These are phyloP conservation scores for Clarias macrocephalus DNA, from an alignment of 2,113 vertebrate species.

Conservation along the genomic window DNA sequence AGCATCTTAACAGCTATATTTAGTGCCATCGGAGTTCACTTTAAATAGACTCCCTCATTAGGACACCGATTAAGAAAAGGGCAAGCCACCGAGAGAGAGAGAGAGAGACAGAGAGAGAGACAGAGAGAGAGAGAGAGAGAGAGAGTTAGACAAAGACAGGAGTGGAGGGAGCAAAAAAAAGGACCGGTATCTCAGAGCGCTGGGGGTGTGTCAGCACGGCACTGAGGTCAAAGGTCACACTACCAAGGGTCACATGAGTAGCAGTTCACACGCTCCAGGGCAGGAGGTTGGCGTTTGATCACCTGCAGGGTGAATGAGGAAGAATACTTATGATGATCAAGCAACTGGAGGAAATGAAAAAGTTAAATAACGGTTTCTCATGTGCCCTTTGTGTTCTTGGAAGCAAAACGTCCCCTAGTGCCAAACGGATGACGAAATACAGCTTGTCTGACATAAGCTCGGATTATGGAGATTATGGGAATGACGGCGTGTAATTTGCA, in stretches of 20 bases:
- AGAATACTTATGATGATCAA: not conserved
- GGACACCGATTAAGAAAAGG: slow-evolving; percentile 46
- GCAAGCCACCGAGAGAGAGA: slow-evolving; percentile 45
- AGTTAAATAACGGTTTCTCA: not conserved
- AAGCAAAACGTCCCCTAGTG: not conserved
- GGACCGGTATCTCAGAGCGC: slow-evolving; percentile 52
- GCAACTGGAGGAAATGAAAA: not conserved
- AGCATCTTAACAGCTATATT: slow-evolving; percentile 70
- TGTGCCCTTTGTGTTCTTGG: slow-evolving; percentile 5
- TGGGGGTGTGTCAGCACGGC: slow-evolving; percentile 50
- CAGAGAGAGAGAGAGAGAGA: not conserved
- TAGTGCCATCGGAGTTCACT: slow-evolving; percentile 54
- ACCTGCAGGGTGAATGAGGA: slow-evolving; percentile 24
- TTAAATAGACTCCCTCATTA: slow-evolving; percentile 69
- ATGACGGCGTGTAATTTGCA: slow-evolving; percentile 22
- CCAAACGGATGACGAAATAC: not conserved
- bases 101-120: too few species aligned
- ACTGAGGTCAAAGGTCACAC: slow-evolving; percentile 55
- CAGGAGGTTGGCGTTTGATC: slow-evolving; percentile 43
- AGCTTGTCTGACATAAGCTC: not conserved
- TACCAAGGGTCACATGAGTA: slow-evolving; percentile 53
- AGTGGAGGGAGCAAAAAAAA: slow-evolving; percentile 10
- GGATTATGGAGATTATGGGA: slow-evolving; percentile 31
- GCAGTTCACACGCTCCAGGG: slow-evolving; percentile 67
- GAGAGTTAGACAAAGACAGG: not conserved